Evolutionary conservation across 2,797 vertebrate genomes (phyloP).

Genomic region (Eremophila alpestris): DNA sequence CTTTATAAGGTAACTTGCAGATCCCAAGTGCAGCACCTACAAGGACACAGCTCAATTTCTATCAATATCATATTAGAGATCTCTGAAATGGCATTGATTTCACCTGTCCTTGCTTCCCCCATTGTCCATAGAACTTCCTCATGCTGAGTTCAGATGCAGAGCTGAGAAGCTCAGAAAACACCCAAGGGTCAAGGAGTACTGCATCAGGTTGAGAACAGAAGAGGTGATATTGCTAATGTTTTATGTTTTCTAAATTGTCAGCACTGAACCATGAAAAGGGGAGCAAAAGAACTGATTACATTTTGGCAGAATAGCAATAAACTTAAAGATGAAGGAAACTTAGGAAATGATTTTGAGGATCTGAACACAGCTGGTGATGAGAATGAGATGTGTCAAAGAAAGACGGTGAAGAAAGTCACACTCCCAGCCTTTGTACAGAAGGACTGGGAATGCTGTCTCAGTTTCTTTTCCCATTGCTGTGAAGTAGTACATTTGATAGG

Average conservation of each 20-base stretch:
- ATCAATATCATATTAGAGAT: not conserved
- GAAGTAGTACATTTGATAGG: not conserved
- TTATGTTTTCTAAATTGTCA: constrained; percentile 1
- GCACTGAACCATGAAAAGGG: not conserved
- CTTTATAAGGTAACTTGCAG: constrained; percentile 58
- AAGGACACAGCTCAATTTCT: constrained; percentile 34
- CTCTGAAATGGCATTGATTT: constrained; percentile 62
- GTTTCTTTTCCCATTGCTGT: not conserved
- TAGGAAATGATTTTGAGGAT: not conserved
- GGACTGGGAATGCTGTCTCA: not conserved
- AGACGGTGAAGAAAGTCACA: not conserved
- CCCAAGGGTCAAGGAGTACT: constrained; percentile 8
- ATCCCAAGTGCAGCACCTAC: constrained; percentile 23
- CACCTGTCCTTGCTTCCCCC: constrained; percentile 6
- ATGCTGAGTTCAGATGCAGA: constrained; percentile 43
- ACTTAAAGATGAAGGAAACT: not conserved
- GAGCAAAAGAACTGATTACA: not conserved
- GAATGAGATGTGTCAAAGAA: not conserved
- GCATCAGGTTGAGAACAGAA: constrained; percentile 37
- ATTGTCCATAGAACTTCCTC: not conserved
- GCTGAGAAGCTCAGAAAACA: constrained; percentile 37
- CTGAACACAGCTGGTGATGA: not conserved
- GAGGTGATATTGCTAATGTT: constrained; percentile 13
- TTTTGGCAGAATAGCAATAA: not conserved
- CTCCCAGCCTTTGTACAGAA: not conserved